Evolutionary conservation across 2,888 invertebrate genomes (phyloP).

Genomic region (Pantelozetes paolii): DNA sequence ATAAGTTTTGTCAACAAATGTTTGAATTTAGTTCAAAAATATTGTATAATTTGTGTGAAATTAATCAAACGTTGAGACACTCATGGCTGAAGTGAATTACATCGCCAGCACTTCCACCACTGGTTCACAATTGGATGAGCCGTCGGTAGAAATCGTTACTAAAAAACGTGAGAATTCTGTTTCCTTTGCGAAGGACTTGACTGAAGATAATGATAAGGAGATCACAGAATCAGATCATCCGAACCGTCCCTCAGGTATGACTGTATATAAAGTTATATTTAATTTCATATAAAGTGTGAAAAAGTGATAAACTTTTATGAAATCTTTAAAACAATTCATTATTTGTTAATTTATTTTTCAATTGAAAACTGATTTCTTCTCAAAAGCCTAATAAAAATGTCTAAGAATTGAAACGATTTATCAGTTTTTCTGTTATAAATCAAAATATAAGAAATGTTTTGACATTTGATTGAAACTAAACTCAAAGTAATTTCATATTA

Average conservation of each 20-base stretch:
- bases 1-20: slow-evolving; percentile 26
- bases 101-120: slow-evolving; percentile 8
- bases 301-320: background rate
- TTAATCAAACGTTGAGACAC: background rate
- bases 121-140: background rate
- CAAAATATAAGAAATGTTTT: no score
- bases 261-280: background rate
- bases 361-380: no score
- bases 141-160: slow-evolving; percentile 10
- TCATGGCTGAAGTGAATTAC: slow-evolving; percentile 26
- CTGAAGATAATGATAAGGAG: background rate
- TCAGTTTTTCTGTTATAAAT: no score
- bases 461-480: no score
- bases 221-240: background rate
- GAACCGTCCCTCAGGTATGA: slow-evolving; percentile 21
- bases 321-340: slow-evolving; percentile 42
- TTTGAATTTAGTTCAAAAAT: background rate
- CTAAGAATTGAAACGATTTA: no score
- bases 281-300: background rate
- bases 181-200: background rate
- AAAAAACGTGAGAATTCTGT: background rate
- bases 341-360: no score
- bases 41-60: background rate
- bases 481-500: no score
- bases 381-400: no score